Evolutionary conservation across 2,888 invertebrate genomes (phyloP).

Genomic region (Watsonalla binaria): DNA sequence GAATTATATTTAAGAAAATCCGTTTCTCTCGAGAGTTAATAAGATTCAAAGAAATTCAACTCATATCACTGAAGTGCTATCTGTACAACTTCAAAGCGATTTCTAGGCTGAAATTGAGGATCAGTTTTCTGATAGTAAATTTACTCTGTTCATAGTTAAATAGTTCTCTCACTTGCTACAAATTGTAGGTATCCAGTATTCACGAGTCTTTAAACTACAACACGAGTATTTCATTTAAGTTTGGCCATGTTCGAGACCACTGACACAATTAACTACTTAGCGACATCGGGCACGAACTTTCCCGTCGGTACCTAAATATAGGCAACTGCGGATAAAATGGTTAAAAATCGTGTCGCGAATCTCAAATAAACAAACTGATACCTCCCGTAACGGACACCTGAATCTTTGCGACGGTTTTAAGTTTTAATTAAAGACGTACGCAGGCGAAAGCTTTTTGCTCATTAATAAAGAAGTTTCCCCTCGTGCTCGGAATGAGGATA

Average conservation of each 20-base stretch:
- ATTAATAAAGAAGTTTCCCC: constrained; percentile 3
- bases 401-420: constrained; percentile 22
- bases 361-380: constrained; percentile 21
- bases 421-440: constrained; percentile 39
- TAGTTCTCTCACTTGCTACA: background rate
- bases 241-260: constrained; percentile 27
- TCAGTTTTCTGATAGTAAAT: no score
- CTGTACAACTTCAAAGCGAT: no score
- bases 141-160: background rate
- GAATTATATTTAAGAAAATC: no score
- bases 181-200: background rate
- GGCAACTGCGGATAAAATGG: constrained; percentile 14
- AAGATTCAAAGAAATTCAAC: no score
- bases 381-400: constrained; percentile 15
- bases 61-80: no score
- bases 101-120: no score
- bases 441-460: background rate
- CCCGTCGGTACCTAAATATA: background rate
- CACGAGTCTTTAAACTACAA: constrained; percentile 8
- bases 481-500: background rate
- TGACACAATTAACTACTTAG: constrained; percentile 52
- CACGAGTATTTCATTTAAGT: constrained; percentile 42
- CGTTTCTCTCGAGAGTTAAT: no score
- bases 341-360: constrained; percentile 7
- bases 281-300: constrained; percentile 19